Base-by-base conservation (phyloP, 1,140 invertebrate genomes). In the Drosophila yakuba region DNA sequence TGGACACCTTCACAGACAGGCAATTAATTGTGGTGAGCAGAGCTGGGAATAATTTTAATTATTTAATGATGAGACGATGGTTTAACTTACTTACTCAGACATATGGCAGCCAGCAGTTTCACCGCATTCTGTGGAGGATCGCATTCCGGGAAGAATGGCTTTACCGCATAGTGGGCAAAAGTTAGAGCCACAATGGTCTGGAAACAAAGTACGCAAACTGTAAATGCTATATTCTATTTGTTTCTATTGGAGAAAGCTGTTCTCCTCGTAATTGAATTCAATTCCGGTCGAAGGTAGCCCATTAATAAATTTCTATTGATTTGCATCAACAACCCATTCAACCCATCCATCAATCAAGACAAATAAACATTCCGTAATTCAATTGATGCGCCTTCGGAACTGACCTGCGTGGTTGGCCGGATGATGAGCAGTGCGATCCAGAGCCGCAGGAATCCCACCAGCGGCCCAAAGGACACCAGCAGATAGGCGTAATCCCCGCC, bases 401-500 rank as follows among this genome's bases (percentile, higher is more conserved):
- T 85, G 60, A 92, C 92, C 90, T 92, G 91, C 2, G 96, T 96
- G 7, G 95, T 95, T 3, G 97, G 97, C 73, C 97, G 94, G 63
- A 98, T 97, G 74, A 98, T 96, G 28, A 97, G 93, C 54, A 97
- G 93, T 4, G 96, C 96, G 35, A 98, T 96, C 98, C 98, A 99
- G 20, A 98, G 93, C 54, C 96, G 94, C 15, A 98, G 92, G 91
- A 98, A 99, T 3, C 96, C 97, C 1, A 96, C 95, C 11, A 98
- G 93, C n/a, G 96, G 96, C 2, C 97, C 97, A 91, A 98, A 98
- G 35, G 97, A 96, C 25, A 95, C 95, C 86, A 96, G 94, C 43
- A 97, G 96, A 92, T 98, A 98, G 3, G 96, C 96, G 93, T 97
- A 98, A 91, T 98, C 97, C 44, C 97, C 97, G 17, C 97, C 97